phyloP scores from a whole-genome alignment of 2,797 vertebrate species.

The Pempheris klunzingeri region DNA sequence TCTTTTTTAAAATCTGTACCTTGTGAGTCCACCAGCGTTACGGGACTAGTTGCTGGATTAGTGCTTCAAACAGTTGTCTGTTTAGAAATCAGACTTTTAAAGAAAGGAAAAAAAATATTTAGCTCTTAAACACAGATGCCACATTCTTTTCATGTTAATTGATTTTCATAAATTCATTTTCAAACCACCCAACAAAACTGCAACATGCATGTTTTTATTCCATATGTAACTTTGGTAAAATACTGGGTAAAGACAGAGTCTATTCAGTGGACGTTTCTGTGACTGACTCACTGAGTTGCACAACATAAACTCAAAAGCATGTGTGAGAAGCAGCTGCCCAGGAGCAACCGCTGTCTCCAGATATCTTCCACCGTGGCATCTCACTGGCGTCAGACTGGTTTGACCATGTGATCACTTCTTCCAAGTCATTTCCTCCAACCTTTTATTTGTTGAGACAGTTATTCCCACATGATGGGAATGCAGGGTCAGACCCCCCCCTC shows the following conservation, averaged over 20 bases:
- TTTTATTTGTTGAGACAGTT: slow-evolving; percentile 29
- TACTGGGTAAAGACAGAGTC: neutral
- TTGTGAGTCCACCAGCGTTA: neutral
- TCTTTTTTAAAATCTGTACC: too few relatives aligned
- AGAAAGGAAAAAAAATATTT: too few relatives aligned
- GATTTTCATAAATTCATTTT: neutral
- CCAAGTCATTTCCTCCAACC: slow-evolving; percentile 39
- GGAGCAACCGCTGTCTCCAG: slow-evolving; percentile 25
- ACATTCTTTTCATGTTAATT: neutral
- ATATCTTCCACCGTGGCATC: slow-evolving; percentile 26
- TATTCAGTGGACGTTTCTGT: neutral
- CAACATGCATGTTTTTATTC: neutral
- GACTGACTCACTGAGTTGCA: neutral
- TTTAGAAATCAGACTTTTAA: too few relatives aligned
- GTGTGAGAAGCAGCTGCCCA: slow-evolving; percentile 3
- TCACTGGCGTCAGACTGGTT: slow-evolving; percentile 31
- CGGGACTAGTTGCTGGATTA: too few relatives aligned
- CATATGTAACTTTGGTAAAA: neutral
- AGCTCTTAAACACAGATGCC: neutral
- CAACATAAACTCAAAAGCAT: neutral
- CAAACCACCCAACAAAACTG: neutral
- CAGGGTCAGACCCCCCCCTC: slow-evolving; percentile 1
- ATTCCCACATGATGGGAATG: slow-evolving; percentile 43
- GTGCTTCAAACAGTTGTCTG: neutral
- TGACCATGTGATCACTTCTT: slow-evolving; percentile 43